These are phyloP conservation scores for Drosophila aff. DNA, from an alignment of 1,140 invertebrate species.

Conservation along the genomic window DNA sequence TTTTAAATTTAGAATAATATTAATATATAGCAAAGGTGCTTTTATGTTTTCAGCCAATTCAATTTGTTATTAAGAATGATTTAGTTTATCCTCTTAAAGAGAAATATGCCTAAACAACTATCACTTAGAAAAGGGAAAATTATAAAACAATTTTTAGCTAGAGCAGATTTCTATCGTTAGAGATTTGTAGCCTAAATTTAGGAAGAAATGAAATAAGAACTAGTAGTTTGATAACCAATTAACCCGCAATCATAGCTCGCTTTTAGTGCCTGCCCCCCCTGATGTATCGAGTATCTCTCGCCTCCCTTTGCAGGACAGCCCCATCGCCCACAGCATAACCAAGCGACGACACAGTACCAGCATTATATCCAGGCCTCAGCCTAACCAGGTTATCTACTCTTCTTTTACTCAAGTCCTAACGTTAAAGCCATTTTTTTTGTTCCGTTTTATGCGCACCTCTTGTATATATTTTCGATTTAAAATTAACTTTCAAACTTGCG, in stretches of 20 bases:
- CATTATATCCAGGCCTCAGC: constrained; percentile 86
- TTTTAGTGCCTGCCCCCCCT: constrained; percentile 55
- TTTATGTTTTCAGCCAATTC: not conserved
- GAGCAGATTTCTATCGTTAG: not conserved
- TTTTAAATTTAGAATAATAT: not conserved
- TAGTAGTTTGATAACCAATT: constrained; percentile 5
- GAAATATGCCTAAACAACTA: too few relatives aligned
- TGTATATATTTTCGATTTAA: constrained; percentile 8
- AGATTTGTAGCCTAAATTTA: not conserved
- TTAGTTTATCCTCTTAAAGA: not conserved
- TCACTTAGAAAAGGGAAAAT: too few relatives aligned
- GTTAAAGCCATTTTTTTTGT: constrained; percentile 31
- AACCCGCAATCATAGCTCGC: constrained; percentile 32
- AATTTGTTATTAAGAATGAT: not conserved
- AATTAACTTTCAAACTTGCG: constrained; percentile 38
- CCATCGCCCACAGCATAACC: constrained; percentile 87
- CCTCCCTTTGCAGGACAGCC: constrained; percentile 85
- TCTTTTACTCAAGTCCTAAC: constrained; percentile 36
- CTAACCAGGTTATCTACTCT: constrained; percentile 84
- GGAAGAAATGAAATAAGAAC: not conserved
- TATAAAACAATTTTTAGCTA: too few relatives aligned
- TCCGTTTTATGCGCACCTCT: constrained; percentile 51
- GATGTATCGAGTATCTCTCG: constrained; percentile 69
- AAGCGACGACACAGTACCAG: constrained; percentile 90
- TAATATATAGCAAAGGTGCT: not conserved